Evolutionary conservation across 2,113 vertebrate species (phyloP).

Genomic region (Mormyrus lacerda): DNA sequence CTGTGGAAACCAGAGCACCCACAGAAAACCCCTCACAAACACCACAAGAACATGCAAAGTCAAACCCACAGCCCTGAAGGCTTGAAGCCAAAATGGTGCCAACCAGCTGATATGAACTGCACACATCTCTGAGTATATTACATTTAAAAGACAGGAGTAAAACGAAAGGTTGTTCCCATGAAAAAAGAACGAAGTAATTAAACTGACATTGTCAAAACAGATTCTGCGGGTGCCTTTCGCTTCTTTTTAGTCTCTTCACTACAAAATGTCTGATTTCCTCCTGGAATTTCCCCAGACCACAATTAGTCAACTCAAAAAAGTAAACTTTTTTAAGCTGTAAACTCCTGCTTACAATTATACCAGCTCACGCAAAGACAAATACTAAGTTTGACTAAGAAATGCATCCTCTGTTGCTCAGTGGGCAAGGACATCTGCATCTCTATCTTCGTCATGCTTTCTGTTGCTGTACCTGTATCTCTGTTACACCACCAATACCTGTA

Average conservation of each 20-base stretch:
- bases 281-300: background rate
- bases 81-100: background rate
- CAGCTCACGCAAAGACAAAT: background rate
- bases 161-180: background rate
- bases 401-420: background rate
- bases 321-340: too few relatives aligned
- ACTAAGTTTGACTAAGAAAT: background rate
- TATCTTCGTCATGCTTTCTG: background rate
- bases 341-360: constrained; percentile 6
- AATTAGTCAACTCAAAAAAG: background rate
- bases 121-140: background rate
- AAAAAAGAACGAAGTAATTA: background rate
- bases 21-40: background rate
- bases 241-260: background rate
- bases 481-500: background rate
- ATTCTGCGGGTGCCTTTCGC: background rate
- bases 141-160: background rate
- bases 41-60: background rate
- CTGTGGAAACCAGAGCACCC: background rate
- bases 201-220: background rate
- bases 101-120: background rate
- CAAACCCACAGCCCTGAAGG: background rate
- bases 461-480: background rate
- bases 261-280: background rate
- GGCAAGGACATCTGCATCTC: background rate